Base-by-base conservation (phyloP, 2,888 invertebrate species). In the Gasteruption jaculator region DNA sequence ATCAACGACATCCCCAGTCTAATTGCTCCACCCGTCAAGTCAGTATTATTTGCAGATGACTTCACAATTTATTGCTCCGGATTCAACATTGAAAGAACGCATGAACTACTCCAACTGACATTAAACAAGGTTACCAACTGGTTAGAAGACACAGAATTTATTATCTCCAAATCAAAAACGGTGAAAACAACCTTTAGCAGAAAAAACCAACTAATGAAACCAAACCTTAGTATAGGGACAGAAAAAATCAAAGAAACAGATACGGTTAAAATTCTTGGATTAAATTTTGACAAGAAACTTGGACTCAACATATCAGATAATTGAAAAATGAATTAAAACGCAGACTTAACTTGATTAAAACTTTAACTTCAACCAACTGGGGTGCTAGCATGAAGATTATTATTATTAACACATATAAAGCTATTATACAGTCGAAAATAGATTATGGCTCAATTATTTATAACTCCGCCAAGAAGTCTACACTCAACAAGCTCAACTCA, bases 311-410 rank as follows among this genome's bases (percentile, higher is more conserved):
- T 22, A 27, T 44, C 14, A 15, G 25, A 6, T 30, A 41, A n/a
- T 18, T 41, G 4, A 43, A 38, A 38, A 34, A 15, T 1, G 37
- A 44, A n/a, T 48, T 46, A 16, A 12, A 37, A 6, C 42, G 38
- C n/a, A 31, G 41, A 38, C 8, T 49, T 3, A 51, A 51, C 16
- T 22, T 52, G 20, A 25, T 49, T 3, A 49, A 51, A 45, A 12
- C 15, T 5, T 26, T 51, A 3, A 22, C 41, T 5, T 43, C 40
- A n/a, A 42, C 14, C 10, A 26, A 41, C 6, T 49, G 42, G 49
- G 45, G 42, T 26, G 44, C 41, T 1, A 34, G 39, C 14, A 24
- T 27, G 20, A 15, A 43, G 8, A 32, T 37, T 2, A 38, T 52
- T n/a, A n/a, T 52, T 6, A 8, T 40, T 4, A 31, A 21, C 6